Evolutionary conservation across 2,113 vertebrate genomes (phyloP), one percentile per base, ranked within the genome.

Genomic region (Hemichromis elongatus): DNA sequence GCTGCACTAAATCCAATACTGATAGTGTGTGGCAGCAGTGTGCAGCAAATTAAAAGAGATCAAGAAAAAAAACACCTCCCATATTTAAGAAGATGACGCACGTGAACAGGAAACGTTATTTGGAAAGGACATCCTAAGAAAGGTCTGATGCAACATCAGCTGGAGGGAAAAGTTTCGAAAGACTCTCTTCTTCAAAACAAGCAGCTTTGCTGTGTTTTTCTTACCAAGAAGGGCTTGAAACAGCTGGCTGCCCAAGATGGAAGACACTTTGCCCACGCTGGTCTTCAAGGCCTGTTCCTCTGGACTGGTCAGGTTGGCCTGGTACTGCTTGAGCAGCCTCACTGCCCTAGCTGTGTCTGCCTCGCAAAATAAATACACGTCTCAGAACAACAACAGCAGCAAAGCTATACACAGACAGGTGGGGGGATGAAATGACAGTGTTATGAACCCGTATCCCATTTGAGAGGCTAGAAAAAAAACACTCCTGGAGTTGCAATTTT

Each of bases 141-240:
- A 86, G 2, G 7, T 42, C 6, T 81, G 37, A 63, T 63, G 80
- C 50, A 82, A 88, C 63, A 63, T 52, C 37, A 45, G 53, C 26
- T 18, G 6, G 18, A 78, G 13, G 21, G 30, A 16, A 53, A 33
- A 21, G 50, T 85, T 81, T 86, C 33, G 26, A 77, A 85, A 87
- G 24, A 87, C 16, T 77, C 7, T n/a, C n/a, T 80, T 30, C 18
- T 24, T 37, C 47, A 63, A 59, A 86, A 73, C 4, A 40, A 68
- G 40, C 14, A 9, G 26, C 19, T 78, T 53, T 40, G n/a, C 5
- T 5, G 11, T 45, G 52, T 87, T 81, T 88, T 24, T 82, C 96
- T 97, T 96, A 98, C 97, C 97, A 84, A 98, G 95, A 89, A 98
- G 94, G 84, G 97, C 97, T 91, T 96, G 96, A 90, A 98, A 98